Evolutionary conservation across 2,888 invertebrate species (phyloP).

Genomic region (Drosophila suboccidentalis): DNA sequence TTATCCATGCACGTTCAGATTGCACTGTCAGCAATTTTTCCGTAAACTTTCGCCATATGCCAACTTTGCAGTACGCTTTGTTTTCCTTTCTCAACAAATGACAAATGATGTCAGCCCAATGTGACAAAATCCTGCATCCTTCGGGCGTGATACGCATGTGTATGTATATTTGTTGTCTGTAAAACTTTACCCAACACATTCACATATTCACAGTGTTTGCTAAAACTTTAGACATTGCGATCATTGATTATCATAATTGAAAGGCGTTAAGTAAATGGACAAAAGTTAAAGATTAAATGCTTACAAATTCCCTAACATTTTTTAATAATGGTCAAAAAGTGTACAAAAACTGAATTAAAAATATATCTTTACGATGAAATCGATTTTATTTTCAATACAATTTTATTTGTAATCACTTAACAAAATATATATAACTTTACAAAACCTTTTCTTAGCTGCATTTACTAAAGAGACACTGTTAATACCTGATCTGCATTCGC

Average conservation of each 20-base stretch:
- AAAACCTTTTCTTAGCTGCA: too few species aligned
- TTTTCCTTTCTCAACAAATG: slow-evolving; percentile 64
- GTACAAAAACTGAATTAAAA: too few species aligned
- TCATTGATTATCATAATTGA: slow-evolving; percentile 59
- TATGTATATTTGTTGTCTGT: not conserved
- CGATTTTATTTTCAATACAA: not conserved
- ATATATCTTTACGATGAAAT: too few species aligned
- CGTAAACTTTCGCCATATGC: slow-evolving; percentile 67
- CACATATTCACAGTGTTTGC: not conserved
- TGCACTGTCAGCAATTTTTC: slow-evolving; percentile 71
- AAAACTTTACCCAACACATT: not conserved
- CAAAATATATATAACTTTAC: too few species aligned
- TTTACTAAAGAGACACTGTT: too few species aligned
- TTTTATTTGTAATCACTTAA: not conserved
- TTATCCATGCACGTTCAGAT: slow-evolving; percentile 62
- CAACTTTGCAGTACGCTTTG: slow-evolving; percentile 58
- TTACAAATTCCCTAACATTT: not conserved
- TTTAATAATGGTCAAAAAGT: too few species aligned
- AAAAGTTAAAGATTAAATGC: slow-evolving; percentile 41
- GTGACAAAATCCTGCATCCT: slow-evolving; percentile 2
- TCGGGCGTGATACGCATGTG: slow-evolving; percentile 35
- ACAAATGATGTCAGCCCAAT: slow-evolving; percentile 69
- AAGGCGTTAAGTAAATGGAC: slow-evolving; percentile 12
- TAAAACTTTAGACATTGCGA: slow-evolving; percentile 13
- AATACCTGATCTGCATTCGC: too few species aligned